Conservation (phyloP, 2,113 vertebrate genomes). For the Campylorhamphus procurvoides region DNA sequence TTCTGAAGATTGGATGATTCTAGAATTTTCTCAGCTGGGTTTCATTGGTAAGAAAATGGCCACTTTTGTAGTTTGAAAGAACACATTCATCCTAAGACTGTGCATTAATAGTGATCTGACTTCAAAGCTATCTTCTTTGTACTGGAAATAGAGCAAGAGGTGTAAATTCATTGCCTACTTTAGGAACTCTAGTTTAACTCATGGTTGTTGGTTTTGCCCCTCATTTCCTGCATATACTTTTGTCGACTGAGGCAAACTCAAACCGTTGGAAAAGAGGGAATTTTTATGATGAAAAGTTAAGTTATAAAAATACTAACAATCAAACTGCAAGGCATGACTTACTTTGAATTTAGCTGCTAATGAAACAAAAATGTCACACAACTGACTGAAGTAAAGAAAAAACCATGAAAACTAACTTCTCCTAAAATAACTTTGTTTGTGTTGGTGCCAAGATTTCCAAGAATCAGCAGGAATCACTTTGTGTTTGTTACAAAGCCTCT, state of each 20-base stretch:
- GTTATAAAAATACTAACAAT: not conserved
- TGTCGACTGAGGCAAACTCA: not conserved
- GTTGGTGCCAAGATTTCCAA: not conserved
- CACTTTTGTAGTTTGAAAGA: not conserved
- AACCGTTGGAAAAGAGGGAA: not conserved
- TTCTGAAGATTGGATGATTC: slow-evolving; percentile 99
- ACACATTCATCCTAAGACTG: not conserved
- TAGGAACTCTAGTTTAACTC: not conserved
- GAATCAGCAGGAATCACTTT: not conserved
- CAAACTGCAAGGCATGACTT: not conserved
- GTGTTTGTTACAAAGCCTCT: not conserved
- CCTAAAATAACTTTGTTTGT: not conserved
- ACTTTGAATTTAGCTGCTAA: not conserved
- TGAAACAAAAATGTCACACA: not conserved
- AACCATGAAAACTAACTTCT: not conserved
- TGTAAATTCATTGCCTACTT: not conserved
- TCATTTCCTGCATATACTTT: not conserved
- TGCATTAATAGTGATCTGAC: not conserved
- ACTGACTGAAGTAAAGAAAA: not conserved
- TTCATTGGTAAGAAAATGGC: slow-evolving; percentile 89
- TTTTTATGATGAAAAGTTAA: not conserved
- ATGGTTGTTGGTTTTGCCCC: not conserved
- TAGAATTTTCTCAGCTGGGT: slow-evolving; percentile 98
- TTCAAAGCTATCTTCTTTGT: slow-evolving; percentile 10
- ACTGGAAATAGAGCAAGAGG: not conserved